These are phyloP conservation scores for Anguilla marmorata DNA, from an alignment of 2,797 vertebrate genomes.

Conservation along the genomic window DNA sequence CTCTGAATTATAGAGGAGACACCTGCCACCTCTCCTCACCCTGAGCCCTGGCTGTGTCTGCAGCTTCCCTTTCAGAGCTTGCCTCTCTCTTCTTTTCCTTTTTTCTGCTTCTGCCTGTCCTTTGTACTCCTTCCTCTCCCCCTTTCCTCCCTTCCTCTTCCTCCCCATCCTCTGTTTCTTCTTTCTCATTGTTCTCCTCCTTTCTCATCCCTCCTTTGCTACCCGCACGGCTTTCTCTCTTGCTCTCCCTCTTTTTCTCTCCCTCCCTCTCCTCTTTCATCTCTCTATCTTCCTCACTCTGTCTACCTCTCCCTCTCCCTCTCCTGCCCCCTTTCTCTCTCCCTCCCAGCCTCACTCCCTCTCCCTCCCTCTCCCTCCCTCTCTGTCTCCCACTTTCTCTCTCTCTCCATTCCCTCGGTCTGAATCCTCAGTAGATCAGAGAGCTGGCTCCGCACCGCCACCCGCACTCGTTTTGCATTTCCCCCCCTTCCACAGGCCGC, in stretches of 20 bases:
- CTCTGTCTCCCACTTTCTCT: too few species aligned
- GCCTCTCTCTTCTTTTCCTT: neutral
- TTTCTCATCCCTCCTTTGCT: neutral
- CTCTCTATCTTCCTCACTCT: neutral
- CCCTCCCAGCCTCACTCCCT: too few species aligned
- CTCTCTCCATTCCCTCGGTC: neutral
- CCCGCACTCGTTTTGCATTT: constrained; percentile 32
- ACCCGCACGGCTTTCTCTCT: neutral
- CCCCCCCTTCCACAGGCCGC: constrained; percentile 17
- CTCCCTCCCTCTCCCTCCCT: too few species aligned
- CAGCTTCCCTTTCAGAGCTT: neutral
- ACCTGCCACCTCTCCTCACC: constrained; percentile 39
- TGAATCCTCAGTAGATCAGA: constrained; percentile 25
- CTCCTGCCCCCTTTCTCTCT: neutral
- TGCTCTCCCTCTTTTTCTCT: neutral
- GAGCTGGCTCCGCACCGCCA: constrained; percentile 21
- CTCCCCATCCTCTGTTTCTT: too few species aligned
- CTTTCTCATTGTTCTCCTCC: constrained; percentile 3
- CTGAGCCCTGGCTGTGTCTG: constrained; percentile 10
- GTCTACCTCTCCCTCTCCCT: neutral
- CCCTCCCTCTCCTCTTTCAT: neutral
- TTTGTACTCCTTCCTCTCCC: constrained; percentile 21
- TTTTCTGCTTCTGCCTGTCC: neutral
- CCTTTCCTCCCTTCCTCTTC: constrained; percentile 13
- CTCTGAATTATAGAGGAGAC: constrained; percentile 61